A percentile compares a stretch with the other conserved stretches of the same genome.
phyloP scores from a whole-genome alignment of 2,113 vertebrate species.

The Nothoprocta perdicaria region DNA sequence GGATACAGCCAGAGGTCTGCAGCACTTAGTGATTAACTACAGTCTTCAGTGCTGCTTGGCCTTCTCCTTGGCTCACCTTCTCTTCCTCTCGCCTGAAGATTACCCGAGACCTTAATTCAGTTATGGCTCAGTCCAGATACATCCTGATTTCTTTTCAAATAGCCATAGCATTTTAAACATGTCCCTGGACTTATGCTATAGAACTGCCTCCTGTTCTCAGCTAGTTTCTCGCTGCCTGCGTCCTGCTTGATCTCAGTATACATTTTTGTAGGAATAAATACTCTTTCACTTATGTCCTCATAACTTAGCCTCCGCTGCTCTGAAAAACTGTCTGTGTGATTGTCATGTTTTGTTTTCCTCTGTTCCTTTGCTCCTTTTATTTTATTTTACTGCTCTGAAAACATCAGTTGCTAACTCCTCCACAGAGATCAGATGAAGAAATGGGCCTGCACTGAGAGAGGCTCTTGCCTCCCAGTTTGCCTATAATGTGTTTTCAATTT shows the following conservation, averaged over 20 bases:
- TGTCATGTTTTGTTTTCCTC: not conserved
- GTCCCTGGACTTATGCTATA: not conserved
- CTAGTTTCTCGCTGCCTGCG: not conserved
- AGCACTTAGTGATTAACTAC: not conserved
- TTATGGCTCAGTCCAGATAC: not conserved
- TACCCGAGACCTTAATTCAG: not conserved
- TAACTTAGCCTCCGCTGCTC: not conserved
- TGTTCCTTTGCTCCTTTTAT: slow-evolving; percentile 30
- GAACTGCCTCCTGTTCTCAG: not conserved
- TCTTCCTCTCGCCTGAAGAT: not conserved
- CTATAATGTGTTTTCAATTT: slow-evolving; percentile 28
- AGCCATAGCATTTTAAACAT: not conserved
- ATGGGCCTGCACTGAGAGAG: not conserved
- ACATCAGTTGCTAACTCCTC: slow-evolving; percentile 17
- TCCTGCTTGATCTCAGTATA: not conserved
- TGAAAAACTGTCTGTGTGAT: not conserved
- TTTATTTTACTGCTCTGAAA: slow-evolving; percentile 1
- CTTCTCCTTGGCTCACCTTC: not conserved
- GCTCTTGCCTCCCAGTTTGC: slow-evolving; percentile 26
- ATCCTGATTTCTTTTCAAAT: not conserved
- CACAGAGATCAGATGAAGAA: slow-evolving; percentile 30
- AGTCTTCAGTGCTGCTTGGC: not conserved
- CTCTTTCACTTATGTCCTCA: not conserved
- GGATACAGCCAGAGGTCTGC: not conserved
- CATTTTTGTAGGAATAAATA: slow-evolving; percentile 25